Evolutionary conservation across 1,140 invertebrate genomes (phyloP), one percentile per base, ranked within the genome.

Genomic region (Drosophila dunni): DNA sequence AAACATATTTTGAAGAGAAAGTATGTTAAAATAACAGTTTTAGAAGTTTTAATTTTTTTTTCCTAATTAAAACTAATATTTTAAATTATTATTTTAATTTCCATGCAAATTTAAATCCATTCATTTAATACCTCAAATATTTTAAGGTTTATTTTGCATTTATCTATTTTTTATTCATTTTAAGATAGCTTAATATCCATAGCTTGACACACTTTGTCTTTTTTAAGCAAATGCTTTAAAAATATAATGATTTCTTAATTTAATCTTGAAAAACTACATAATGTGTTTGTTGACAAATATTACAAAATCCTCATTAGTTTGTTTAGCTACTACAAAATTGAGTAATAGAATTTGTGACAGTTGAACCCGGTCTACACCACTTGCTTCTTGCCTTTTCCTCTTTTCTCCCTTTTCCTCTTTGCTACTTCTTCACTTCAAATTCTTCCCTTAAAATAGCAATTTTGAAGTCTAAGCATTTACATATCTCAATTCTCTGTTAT

Each of bases 301-400:
- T 84, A 73, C 61, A 66, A 57, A 36, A 65, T 67, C 76, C 77
- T 76, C 50, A 79, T 83, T 83, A 72, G 61, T 38, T 68, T 73
- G 70, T 70, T 77, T 73, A 65, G 78, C 70, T 83, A 48, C 46
- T 62, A 33, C 36, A 38, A 24, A 64, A 65, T 65, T 45, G 40
- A 54, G 68, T 68, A 68, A 73, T 73, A 68, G 29, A 73, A 61
- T 46, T 38, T 67, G 11, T 48, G 63, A 53, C 38, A 73, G 54
- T 53, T 51, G 48, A 17, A 13, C 15, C 36, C 1, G 36, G 0
- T 63, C 46, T 15, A 15, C 36, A 17, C 48, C 3, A 29, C 15
- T 6, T 4, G 0, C 1, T 46, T 17, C 17, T 17, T 1, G 2
- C 17, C 45, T 11, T 20, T 20, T 4, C 13, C 44, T 7, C 13